Percentiles rank a stretch among this genome's conserved stretches.
These are phyloP conservation scores for Cebuella pygmaea DNA, from an alignment of 2,797 vertebrate species.

Conservation along the genomic window DNA sequence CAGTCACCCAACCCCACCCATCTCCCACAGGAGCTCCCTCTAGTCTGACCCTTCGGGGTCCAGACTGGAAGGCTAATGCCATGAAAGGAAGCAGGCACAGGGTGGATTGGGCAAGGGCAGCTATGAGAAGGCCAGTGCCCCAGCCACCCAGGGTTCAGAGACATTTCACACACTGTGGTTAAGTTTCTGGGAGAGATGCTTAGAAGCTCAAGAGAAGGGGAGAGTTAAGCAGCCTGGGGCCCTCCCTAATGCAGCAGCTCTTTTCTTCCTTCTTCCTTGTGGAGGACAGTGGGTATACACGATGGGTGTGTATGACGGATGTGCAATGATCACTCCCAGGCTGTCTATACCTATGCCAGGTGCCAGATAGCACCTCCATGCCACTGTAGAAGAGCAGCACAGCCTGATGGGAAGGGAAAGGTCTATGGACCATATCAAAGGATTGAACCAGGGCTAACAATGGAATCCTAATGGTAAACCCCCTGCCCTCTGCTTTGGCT, in stretches of 20 bases:
- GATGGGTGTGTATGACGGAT: not conserved
- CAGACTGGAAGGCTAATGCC: conserved; percentile 57
- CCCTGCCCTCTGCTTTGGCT: conserved; percentile 37
- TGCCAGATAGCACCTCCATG: conserved; percentile 51
- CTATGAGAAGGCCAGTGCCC: conserved; percentile 47
- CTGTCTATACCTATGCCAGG: not conserved
- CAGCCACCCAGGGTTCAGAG: conserved; percentile 65
- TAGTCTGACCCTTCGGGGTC: not conserved
- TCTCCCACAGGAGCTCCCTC: not conserved
- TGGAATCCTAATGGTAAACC: not conserved
- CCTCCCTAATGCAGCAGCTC: conserved; percentile 32
- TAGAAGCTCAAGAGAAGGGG: conserved; percentile 12
- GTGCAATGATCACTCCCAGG: not conserved
- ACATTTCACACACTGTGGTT: conserved; percentile 81
- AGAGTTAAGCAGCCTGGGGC: not conserved
- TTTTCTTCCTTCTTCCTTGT: conserved; percentile 45
- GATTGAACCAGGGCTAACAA: not conserved
- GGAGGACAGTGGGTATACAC: not conserved
- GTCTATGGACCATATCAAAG: not conserved
- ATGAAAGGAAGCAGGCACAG: conserved; percentile 47
- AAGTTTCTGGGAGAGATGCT: conserved; percentile 80
- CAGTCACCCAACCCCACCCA: not conserved
- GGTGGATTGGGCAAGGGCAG: conserved; percentile 11
- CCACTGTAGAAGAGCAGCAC: not conserved
- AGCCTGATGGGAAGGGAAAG: not conserved